A percentile compares a stretch with the other conserved stretches of the same genome.
Conservation (phyloP, 2,888 invertebrate species). For the Octodonta nipae region DNA sequence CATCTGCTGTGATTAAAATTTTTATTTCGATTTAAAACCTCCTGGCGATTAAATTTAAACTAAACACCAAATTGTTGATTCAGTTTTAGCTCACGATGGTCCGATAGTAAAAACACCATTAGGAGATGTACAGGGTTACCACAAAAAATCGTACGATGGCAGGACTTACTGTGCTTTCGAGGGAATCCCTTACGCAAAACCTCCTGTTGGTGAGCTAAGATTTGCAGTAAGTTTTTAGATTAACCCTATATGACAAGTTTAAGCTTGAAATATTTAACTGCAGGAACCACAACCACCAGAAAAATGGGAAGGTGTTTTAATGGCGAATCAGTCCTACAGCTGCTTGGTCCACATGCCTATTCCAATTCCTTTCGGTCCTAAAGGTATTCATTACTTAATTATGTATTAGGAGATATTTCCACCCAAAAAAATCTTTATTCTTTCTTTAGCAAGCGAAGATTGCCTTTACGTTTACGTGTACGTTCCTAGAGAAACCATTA, state of each 20-base stretch:
- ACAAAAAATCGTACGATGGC: slow-evolving; percentile 18
- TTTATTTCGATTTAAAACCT: no score
- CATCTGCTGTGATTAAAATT: no score
- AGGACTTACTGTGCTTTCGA: slow-evolving; percentile 19
- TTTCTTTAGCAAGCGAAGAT: slow-evolving; percentile 45
- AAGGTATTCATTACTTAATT: no score
- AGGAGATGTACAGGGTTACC: slow-evolving; percentile 17
- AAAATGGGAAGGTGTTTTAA: slow-evolving; percentile 21
- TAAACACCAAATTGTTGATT: no score
- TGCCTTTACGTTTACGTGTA: slow-evolving; percentile 52
- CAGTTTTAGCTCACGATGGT: slow-evolving; percentile 1
- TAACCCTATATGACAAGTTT: slow-evolving; percentile 2
- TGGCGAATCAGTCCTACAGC: slow-evolving; percentile 20
- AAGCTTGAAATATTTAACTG: slow-evolving; percentile 4
- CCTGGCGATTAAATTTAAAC: no score
- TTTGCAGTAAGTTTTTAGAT: slow-evolving; percentile 17
- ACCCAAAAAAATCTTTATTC: neutral
- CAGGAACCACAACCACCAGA: slow-evolving; percentile 22
- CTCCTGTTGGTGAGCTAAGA: slow-evolving; percentile 20
- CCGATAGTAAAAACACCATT: slow-evolving; percentile 13
- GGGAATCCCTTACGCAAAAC: slow-evolving; percentile 23
- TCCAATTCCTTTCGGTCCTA: no score
- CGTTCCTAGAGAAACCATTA: slow-evolving; percentile 39
- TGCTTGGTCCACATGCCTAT: slow-evolving; percentile 22
- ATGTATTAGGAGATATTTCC: neutral